Base-by-base conservation (phyloP, 2,888 invertebrate species). In the Mesorhabditis belari region DNA sequence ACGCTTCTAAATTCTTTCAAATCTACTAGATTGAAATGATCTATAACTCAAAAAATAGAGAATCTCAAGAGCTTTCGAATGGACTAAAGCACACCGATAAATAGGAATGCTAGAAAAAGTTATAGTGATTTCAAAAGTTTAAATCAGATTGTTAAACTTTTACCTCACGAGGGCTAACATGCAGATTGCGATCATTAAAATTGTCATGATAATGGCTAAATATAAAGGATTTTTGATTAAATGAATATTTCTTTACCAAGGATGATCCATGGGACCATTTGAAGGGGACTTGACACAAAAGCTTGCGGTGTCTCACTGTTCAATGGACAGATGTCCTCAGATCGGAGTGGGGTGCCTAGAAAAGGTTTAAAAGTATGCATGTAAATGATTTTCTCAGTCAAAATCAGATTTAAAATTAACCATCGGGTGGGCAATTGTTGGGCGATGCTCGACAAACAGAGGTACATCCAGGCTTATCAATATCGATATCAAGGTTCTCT, bases 211-310 rank as follows among this genome's bases (percentile, higher is more conserved):
- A 25, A 80, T 72, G 21, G 78, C 80, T 80, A 19, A 23, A 26
- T 23, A 24, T 27, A 17, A 54, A 9, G 17, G 9, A 1, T 26
- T 21, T 50, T 21, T 19, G 44, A 1, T n/a, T n/a, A 35, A 35
- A 35, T 35, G 1, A n/a, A 35, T 35, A 35, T 35, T 35, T 35
- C n/a, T 35, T 49, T 44, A 80, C 79, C 78, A 6, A 80, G 70
- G 58, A 80, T 80, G 63, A 80, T 80, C 80, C 80, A 80, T 60
- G 77, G 76, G 49, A 78, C 76, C 59, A 80, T 67, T 5, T 71
- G 72, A 12, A 78, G 65, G 29, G 80, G 76, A 55, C 67, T 67
- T 50, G 74, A 76, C 51, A 70, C 66, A 51, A 77, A 62, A 6
- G 77, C 74, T 62, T 73, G 67, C 29, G 73, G 70, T 57, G 69